Evolutionary conservation across 2,113 vertebrate species (phyloP).

Genomic region (Chloroceryle aenea): DNA sequence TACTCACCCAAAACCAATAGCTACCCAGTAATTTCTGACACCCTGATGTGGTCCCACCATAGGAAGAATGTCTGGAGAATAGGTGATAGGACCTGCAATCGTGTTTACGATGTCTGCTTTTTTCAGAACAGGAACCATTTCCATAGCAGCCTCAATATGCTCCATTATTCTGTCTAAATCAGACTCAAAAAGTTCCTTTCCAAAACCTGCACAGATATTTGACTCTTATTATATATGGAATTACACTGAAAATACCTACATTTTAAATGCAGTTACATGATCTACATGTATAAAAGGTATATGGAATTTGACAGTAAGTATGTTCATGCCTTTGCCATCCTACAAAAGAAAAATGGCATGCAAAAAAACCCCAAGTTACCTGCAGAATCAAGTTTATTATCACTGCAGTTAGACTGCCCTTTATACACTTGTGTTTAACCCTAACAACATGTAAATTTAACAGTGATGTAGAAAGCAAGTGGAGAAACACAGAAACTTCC

Average conservation of each 20-base stretch:
- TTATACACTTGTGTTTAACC: conserved; percentile 41
- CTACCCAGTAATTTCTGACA: conserved; percentile 93
- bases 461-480: neutral
- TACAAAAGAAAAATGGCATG: neutral
- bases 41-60: conserved; percentile 96
- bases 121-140: conserved; percentile 92
- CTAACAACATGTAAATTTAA: conserved; percentile 12
- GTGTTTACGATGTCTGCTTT: conserved; percentile 92
- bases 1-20: conserved; percentile 93
- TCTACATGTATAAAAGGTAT: neutral
- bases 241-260: neutral
- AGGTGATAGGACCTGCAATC: conserved; percentile 95
- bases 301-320: neutral
- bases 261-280: neutral
- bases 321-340: neutral
- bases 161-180: conserved; percentile 96
- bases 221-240: neutral
- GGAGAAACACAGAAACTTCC: neutral
- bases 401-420: neutral
- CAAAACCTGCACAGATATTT: conserved; percentile 85
- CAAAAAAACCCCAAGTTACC: neutral
- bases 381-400: conserved; percentile 3
- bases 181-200: conserved; percentile 97
- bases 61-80: conserved; percentile 94
- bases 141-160: conserved; percentile 93